Evolutionary conservation across 1,140 invertebrate genomes (phyloP).

Genomic region (Drusus annulatus): DNA sequence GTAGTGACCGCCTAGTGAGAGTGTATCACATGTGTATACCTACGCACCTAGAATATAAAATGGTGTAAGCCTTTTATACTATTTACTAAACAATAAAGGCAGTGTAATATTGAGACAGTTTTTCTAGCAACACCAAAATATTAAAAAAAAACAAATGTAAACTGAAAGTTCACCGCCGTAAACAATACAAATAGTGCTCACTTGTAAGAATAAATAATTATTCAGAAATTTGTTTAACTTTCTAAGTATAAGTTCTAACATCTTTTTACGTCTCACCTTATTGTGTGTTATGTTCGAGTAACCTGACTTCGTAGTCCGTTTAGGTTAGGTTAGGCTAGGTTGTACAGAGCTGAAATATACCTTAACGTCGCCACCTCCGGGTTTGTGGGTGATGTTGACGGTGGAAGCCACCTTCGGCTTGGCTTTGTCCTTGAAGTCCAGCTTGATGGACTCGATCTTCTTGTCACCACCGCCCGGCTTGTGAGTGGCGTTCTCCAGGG

Average conservation of each 20-base stretch:
- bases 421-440: conserved; percentile 93
- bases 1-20: too few relatives aligned
- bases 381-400: conserved; percentile 89
- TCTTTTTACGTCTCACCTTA: conserved; percentile 16
- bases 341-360: conserved; percentile 71
- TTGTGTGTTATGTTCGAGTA: conserved; percentile 13
- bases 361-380: conserved; percentile 92
- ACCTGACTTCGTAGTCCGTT: not conserved
- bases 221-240: too few relatives aligned
- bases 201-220: too few relatives aligned
- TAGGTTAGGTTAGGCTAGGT: too few relatives aligned
- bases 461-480: conserved; percentile 94
- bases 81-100: conserved; percentile 14
- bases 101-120: not conserved
- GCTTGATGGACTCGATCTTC: conserved; percentile 91
- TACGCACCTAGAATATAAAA: too few relatives aligned
- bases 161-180: too few relatives aligned
- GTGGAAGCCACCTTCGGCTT: conserved; percentile 94
- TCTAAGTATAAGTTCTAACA: conserved; percentile 1
- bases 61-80: conserved; percentile 2
- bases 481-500: conserved; percentile 93
- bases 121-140: too few relatives aligned
- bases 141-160: too few relatives aligned
- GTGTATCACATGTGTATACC: too few relatives aligned
- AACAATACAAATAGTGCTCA: too few relatives aligned